Evolutionary conservation across 2,113 vertebrate species (phyloP).

Genomic region (Daphoenositta chrysoptera): DNA sequence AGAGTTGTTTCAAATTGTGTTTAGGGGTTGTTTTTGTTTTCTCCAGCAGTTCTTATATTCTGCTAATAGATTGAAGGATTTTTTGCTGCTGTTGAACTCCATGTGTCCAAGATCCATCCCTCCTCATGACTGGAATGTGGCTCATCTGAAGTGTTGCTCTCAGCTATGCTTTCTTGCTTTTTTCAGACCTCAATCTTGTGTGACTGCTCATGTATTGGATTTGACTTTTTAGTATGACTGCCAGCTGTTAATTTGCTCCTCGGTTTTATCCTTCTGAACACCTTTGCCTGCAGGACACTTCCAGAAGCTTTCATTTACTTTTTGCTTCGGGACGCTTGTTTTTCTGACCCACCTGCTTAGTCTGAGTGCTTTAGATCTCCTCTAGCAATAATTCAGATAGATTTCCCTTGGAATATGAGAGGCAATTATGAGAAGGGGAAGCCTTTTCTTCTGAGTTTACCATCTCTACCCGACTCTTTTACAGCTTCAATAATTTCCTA

Average conservation of each 20-base stretch:
- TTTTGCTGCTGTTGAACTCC: neutral
- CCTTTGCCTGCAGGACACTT: neutral
- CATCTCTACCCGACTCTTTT: neutral
- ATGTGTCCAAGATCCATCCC: accelerated
- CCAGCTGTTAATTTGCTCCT: neutral
- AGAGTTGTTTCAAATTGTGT: neutral
- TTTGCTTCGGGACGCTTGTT: neutral
- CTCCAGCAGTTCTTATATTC: neutral
- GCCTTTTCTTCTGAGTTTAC: neutral
- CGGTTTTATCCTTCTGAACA: neutral
- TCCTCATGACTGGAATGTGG: neutral
- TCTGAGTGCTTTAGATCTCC: neutral
- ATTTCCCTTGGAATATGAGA: neutral
- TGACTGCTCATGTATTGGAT: neutral
- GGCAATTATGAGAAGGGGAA: neutral
- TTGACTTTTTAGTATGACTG: neutral
- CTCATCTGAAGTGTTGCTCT: neutral
- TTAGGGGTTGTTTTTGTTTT: neutral
- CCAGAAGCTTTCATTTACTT: neutral
- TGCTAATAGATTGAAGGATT: neutral
- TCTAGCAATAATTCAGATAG: neutral
- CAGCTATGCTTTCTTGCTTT: neutral
- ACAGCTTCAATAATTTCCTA: neutral
- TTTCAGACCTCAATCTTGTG: neutral
- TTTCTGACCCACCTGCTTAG: neutral